Evolutionary conservation across 92 coral and sea anemone genomes (phyloP), one percentile per base, ranked within the genome.

Genomic region (Meandrina meandrites): DNA sequence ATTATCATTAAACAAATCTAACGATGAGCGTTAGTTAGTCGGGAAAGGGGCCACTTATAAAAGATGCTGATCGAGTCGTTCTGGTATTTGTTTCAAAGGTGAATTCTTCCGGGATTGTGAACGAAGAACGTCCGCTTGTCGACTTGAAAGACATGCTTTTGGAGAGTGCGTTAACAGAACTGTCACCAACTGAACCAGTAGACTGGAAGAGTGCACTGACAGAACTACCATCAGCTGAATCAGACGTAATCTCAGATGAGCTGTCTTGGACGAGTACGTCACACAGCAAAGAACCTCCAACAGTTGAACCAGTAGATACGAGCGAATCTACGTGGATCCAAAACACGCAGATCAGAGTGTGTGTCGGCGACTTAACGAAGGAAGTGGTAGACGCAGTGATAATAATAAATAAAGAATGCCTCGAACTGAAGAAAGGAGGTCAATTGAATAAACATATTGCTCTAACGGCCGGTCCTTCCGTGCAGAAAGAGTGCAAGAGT

Each of bases 341-440:
- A 40, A 60, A 60, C 75, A 75, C 87, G 0, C 56, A 75, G 35
- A 75, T 84, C 24, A 42, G 66, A 7, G 40, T 84, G 3, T 56
- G 81, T 27, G 56, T 40, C 13, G 87, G 87, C 10, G 74, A 84
- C 57, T 75, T 84, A 31, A 86, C 84, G 51, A 47, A 78, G 24
- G 67, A 86, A 64, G 17, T 18, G 34, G 78, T 82, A 1, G 84
- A 86, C 84, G 83, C 89, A 12, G 35, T 86, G 30, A 34, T 86
- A 74, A 78, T 77, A n/a, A 40, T 79, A 9, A 86, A 86, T 69
- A 42, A 50, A 32, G 73, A 75, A 17, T 45, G 5, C 13, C 36
- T 86, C 64, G 32, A 78, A 14, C 11, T 86, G 68, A 62, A 19
- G 15, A 78, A 69, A 19, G 89, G 83, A 8, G 89, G 89, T 31